A percentile compares a stretch with the other conserved stretches of the same genome.
Evolutionary conservation across 2,797 vertebrate species (phyloP).

Genomic region (Eulemur coronatus): DNA sequence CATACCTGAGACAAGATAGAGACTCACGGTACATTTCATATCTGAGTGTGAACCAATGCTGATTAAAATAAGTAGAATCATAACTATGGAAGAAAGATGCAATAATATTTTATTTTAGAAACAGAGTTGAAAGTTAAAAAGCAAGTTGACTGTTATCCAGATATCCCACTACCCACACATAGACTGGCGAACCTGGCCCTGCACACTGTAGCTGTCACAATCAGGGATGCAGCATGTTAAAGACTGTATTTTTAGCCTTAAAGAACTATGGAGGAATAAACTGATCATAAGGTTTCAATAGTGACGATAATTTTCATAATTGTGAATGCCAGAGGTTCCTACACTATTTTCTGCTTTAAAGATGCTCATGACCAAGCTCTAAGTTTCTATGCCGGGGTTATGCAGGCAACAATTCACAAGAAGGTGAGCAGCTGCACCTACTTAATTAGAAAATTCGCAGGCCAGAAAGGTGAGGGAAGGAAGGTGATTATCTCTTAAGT

Average conservation of each 20-base stretch:
- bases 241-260: not conserved
- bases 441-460: not conserved
- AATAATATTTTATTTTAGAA: not conserved
- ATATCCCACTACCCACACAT: not conserved
- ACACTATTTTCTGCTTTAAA: not conserved
- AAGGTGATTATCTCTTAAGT: not conserved
- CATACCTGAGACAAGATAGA: not conserved
- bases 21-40: not conserved
- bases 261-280: not conserved
- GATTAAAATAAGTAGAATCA: not conserved
- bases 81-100: not conserved
- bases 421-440: not conserved
- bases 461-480: not conserved
- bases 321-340: not conserved
- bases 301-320: not conserved
- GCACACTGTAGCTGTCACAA: accelerated
- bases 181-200: not conserved
- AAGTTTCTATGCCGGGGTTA: not conserved
- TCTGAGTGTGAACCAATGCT: not conserved
- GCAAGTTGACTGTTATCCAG: not conserved
- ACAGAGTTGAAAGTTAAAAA: constrained; percentile 20
- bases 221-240: not conserved
- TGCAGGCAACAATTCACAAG: not conserved
- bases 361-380: not conserved
- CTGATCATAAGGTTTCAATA: not conserved